phyloP scores from a whole-genome alignment of 1,140 invertebrate species.

The Parasteatoda tepidariorum region DNA sequence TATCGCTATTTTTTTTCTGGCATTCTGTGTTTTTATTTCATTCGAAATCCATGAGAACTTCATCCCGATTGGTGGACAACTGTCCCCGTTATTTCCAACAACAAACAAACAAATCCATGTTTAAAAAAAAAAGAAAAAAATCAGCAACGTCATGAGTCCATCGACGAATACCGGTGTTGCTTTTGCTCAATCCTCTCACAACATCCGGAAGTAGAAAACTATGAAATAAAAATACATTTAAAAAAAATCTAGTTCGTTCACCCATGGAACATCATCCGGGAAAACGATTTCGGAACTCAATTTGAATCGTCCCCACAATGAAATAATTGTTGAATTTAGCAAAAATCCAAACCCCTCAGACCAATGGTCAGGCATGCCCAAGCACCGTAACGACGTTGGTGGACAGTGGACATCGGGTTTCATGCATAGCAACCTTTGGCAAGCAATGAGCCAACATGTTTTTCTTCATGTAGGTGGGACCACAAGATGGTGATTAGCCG shows the following conservation, averaged over 20 bases:
- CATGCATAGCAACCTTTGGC: slow-evolving; percentile 25
- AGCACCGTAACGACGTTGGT: slow-evolving; percentile 37
- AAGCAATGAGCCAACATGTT: slow-evolving; percentile 53
- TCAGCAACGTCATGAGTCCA: not conserved
- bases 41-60: slow-evolving; percentile 30
- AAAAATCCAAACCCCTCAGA: slow-evolving; percentile 12
- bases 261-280: slow-evolving; percentile 52
- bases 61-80: not conserved
- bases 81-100: slow-evolving; percentile 32
- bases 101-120: not conserved
- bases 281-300: slow-evolving; percentile 43
- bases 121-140: not conserved
- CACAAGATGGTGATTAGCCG: slow-evolving; percentile 50
- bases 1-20: slow-evolving; percentile 22
- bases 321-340: slow-evolving; percentile 38
- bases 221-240: slow-evolving; percentile 36
- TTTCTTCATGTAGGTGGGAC: slow-evolving; percentile 56
- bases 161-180: slow-evolving; percentile 16
- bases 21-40: not conserved
- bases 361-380: slow-evolving; percentile 45
- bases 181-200: slow-evolving; percentile 18
- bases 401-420: slow-evolving; percentile 30
- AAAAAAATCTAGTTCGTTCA: slow-evolving; percentile 46
- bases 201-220: slow-evolving; percentile 14
- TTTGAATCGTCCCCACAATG: slow-evolving; percentile 1